These are phyloP conservation scores for Pandemis corylana DNA, from an alignment of 2,888 invertebrate genomes.

Conservation along the genomic window DNA sequence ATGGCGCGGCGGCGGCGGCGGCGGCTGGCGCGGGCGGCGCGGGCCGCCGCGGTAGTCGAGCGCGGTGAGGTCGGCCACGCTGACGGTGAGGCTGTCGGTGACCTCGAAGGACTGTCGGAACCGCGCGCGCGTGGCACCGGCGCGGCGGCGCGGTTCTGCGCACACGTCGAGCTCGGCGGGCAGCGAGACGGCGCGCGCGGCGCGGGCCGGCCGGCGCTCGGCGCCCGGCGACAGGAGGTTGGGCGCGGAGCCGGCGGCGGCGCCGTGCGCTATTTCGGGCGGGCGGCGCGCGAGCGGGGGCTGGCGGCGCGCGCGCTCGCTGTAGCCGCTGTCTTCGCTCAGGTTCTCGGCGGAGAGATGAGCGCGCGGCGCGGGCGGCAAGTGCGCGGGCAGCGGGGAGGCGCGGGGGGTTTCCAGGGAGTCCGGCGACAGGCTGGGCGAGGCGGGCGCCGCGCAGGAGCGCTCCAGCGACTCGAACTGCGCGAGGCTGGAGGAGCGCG, in stretches of 20 bases:
- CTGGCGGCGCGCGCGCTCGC: constrained; percentile 83
- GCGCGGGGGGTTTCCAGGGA: constrained; percentile 76
- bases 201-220: constrained; percentile 68
- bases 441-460: constrained; percentile 77
- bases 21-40: constrained; percentile 70
- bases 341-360: constrained; percentile 91
- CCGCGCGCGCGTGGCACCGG: constrained; percentile 65
- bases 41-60: constrained; percentile 81
- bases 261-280: constrained; percentile 69
- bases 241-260: constrained; percentile 73
- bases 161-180: constrained; percentile 88
- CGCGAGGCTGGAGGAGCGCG: constrained; percentile 92
- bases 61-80: constrained; percentile 86
- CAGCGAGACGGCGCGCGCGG: constrained; percentile 81
- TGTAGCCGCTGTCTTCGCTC: constrained; percentile 92
- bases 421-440: constrained; percentile 79
- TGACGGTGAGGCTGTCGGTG: constrained; percentile 83
- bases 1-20: constrained; percentile 70
- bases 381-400: constrained; percentile 69
- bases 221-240: constrained; percentile 69
- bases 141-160: constrained; percentile 72
- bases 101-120: constrained; percentile 80
- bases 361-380: constrained; percentile 64
- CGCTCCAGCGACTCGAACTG: constrained; percentile 94
- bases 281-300: constrained; percentile 65